Percentiles rank a stretch among this genome's conserved stretches.
These are phyloP conservation scores for Peromyscus attwateri DNA, from an alignment of 2,797 vertebrate genomes.

Conservation along the genomic window DNA sequence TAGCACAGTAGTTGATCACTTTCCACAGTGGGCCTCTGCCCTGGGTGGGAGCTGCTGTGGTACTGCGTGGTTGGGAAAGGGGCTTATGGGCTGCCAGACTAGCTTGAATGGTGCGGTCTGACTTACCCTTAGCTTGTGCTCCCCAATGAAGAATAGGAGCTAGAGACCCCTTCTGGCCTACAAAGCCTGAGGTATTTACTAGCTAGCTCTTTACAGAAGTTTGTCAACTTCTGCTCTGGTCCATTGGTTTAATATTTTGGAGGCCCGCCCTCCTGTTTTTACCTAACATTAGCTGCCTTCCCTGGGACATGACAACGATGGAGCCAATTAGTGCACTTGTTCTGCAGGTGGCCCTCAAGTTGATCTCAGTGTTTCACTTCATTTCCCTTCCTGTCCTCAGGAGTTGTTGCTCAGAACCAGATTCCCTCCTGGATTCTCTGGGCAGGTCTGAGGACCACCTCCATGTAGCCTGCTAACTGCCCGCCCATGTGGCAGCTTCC, in stretches of 20 bases:
- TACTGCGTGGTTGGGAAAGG: neutral
- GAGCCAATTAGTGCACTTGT: neutral
- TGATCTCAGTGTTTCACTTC: neutral
- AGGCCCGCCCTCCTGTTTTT: neutral
- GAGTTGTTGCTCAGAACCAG: neutral
- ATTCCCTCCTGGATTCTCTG: neutral
- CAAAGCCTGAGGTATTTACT: neutral
- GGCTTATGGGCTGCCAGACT: neutral
- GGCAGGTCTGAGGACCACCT: neutral
- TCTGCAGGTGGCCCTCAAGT: neutral
- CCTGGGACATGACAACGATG: neutral
- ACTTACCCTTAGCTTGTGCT: neutral
- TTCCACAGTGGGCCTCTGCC: neutral
- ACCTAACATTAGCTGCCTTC: neutral
- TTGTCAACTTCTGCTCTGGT: neutral
- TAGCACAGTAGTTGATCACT: neutral
- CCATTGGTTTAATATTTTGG: neutral
- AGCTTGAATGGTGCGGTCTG: neutral
- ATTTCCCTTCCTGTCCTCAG: neutral
- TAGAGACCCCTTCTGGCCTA: neutral
- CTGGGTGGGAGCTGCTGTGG: neutral
- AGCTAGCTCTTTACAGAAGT: neutral
- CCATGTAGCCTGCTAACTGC: accelerated
- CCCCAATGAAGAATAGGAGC: neutral
- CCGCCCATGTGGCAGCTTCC: neutral